Evolutionary conservation across 2,113 vertebrate genomes (phyloP), one percentile per base, ranked within the genome.

Genomic region (Tonatia bakeri): DNA sequence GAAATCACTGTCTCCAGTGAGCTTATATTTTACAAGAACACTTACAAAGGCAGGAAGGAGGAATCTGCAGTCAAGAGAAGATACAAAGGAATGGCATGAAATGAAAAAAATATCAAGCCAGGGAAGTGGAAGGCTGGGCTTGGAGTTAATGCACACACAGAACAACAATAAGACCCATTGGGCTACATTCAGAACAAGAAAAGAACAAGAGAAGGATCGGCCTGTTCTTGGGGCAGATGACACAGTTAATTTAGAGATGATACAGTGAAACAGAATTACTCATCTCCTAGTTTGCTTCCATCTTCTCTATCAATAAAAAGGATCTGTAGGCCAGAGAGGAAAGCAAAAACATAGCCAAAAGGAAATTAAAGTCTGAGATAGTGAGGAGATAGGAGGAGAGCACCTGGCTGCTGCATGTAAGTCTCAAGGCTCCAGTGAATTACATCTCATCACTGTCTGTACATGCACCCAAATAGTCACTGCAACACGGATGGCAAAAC

Each of bases 311-410:
- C 93, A 80, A 86, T 61, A 72, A 88, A 50, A 94, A 94, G 40
- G 36, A 97, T 95, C 94, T 91, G 61, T 11, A 26, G 91, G 77
- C 59, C 94, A 86, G 85, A 77, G 89, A 94, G 43, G 36, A 91
- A 61, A 95, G 50, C 54, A 82, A 79, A 92, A 69, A 73, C 43
- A 86, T 14, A 45, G 82, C 95, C 33, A 84, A 91, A 82, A 97
- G 97, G 97, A 98, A 97, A 97, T 98, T 92, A 97, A 95, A 96
- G 85, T 93, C 91, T 83, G 94, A 96, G 96, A 96, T 64, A 86
- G 61, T 17, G 20, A 91, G 61, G 75, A 85, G 86, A 89, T 67
- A 93, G 52, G 20, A 92, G 52, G 65, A 65, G 38, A 87, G 61
- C 54, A 94, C 95, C 94, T 96, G 64, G 72, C 31, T 7, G 40